A percentile compares a stretch with the other conserved stretches of the same genome.
phyloP scores from a whole-genome alignment of 2,888 invertebrate genomes.

The Tineola bisselliella region DNA sequence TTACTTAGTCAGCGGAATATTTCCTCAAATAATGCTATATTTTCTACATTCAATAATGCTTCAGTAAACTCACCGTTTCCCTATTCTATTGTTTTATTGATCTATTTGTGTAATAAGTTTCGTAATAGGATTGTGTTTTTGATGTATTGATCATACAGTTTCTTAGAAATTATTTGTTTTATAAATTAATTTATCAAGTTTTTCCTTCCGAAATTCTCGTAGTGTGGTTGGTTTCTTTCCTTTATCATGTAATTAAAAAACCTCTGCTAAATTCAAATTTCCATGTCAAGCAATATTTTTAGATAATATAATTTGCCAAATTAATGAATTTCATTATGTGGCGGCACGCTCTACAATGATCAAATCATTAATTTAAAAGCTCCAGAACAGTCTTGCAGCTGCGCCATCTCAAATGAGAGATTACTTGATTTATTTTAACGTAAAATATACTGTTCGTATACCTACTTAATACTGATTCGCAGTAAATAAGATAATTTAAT shows the following conservation, averaged over 20 bases:
- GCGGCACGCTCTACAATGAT: conserved; percentile 15
- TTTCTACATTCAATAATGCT: conserved; percentile 5
- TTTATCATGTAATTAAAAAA: too few species aligned
- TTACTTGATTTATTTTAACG: conserved; percentile 12
- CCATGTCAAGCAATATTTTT: not conserved
- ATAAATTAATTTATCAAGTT: too few species aligned
- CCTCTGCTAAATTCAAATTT: not conserved
- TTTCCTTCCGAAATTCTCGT: too few species aligned
- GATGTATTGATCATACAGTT: not conserved
- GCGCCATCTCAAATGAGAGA: conserved; percentile 14
- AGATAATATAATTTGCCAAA: conserved; percentile 10
- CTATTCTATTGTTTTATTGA: not conserved
- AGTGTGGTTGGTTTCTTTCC: too few species aligned
- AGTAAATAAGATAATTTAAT: not conserved
- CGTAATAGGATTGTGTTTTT: not conserved
- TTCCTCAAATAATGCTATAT: not conserved
- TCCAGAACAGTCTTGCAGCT: conserved; percentile 22
- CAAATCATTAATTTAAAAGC: conserved; percentile 23
- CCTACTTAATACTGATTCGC: not conserved
- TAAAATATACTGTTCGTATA: not conserved
- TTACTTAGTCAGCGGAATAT: not conserved
- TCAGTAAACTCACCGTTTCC: not conserved
- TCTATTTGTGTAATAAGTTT: not conserved
- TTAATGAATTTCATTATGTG: conserved; percentile 13
- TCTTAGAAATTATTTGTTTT: not conserved